A percentile compares a stretch with the other conserved stretches of the same genome.
Conservation (phyloP, 2,797 vertebrate genomes). For the Typhlichthys subterraneus region DNA sequence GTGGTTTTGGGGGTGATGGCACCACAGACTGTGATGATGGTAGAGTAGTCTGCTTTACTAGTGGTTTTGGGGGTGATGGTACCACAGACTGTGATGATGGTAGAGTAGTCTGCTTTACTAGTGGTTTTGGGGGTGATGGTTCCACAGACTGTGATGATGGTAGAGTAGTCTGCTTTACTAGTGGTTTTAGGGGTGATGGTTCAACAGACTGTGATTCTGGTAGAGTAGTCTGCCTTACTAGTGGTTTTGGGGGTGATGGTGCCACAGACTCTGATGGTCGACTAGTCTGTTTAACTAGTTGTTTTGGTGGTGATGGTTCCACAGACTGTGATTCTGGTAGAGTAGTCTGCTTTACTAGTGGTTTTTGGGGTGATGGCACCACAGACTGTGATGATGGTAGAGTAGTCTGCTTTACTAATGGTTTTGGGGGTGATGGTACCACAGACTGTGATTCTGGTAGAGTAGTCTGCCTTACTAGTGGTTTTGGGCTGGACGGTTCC, state of each 20-base stretch:
- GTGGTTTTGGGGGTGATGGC: neutral
- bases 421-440: neutral
- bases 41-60: too few relatives aligned
- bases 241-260: neutral
- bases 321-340: too few relatives aligned
- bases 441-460: too few relatives aligned
- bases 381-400: neutral
- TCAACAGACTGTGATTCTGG: conserved; percentile 12
- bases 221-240: conserved; percentile 14
- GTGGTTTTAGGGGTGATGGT: conserved; percentile 16
- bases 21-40: too few relatives aligned
- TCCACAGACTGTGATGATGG: too few relatives aligned
- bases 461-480: too few relatives aligned
- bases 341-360: conserved; percentile 1
- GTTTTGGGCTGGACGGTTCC: too few relatives aligned
- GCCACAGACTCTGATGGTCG: neutral
- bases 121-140: too few relatives aligned
- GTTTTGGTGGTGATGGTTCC: neutral
- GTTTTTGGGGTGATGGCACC: neutral
- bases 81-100: too few relatives aligned
- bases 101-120: too few relatives aligned
- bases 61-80: too few relatives aligned
- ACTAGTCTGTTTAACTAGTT: neutral
- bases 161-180: neutral
- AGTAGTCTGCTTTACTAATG: neutral